These are phyloP conservation scores for Mimumesa dahlbomi DNA, from an alignment of 2,888 invertebrate species.

Conservation along the genomic window DNA sequence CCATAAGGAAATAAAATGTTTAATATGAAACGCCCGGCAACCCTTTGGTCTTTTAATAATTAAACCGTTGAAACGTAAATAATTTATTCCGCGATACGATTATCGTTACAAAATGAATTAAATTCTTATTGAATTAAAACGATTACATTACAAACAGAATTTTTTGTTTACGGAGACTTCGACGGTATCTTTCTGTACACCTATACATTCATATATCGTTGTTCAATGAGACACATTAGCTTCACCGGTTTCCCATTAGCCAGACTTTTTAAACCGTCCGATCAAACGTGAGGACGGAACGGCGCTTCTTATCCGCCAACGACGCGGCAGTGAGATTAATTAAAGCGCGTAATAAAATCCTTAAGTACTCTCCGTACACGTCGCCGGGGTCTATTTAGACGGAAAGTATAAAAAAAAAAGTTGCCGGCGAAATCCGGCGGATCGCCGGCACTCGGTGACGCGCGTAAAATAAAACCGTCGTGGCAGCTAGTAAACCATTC, in stretches of 20 bases:
- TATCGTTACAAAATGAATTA: neutral
- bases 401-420: conserved; percentile 42
- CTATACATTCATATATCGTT: too few species aligned
- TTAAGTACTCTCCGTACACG: neutral
- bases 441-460: conserved; percentile 9
- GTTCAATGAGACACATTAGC: too few species aligned
- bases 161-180: too few species aligned
- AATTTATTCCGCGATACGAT: neutral
- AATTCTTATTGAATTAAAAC: neutral
- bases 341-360: conserved; percentile 8
- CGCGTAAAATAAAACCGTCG: conserved; percentile 48
- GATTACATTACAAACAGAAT: neutral
- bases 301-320: neutral
- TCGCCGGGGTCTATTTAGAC: neutral
- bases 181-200: too few species aligned
- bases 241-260: too few species aligned
- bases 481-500: conserved; percentile 39
- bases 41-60: conserved; percentile 6
- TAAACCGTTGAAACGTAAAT: conserved; percentile 8
- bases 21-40: conserved; percentile 8
- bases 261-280: too few species aligned
- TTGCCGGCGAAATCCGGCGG: conserved; percentile 15
- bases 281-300: too few species aligned
- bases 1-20: conserved; percentile 11
- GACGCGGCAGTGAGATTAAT: conserved; percentile 20